phyloP scores from a whole-genome alignment of 2,888 invertebrate species.

The Pheosia tremula region DNA sequence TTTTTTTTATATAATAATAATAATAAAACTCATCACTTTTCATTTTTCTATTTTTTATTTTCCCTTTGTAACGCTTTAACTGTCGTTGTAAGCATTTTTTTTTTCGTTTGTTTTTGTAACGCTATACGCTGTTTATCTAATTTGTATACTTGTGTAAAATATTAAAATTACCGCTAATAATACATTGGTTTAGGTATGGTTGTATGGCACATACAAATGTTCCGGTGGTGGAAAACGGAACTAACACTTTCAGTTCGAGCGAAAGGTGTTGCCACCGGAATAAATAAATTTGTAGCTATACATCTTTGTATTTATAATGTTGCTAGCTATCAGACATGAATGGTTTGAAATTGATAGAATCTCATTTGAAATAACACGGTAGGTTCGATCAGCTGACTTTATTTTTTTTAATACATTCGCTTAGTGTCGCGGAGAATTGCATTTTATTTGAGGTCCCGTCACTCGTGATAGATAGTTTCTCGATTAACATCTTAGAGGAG shows the following conservation, averaged over 20 bases:
- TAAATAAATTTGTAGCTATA: background rate
- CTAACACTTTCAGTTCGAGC: background rate
- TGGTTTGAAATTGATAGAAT: background rate
- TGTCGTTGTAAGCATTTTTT: constrained; percentile 20
- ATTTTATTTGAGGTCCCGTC: too few relatives aligned
- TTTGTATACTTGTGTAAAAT: constrained; percentile 4
- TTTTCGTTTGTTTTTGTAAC: constrained; percentile 12
- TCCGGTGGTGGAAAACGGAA: background rate
- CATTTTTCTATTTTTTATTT: constrained; percentile 15
- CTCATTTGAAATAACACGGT: background rate
- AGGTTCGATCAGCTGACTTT: too few relatives aligned
- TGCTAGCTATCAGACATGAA: background rate
- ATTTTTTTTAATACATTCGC: too few relatives aligned
- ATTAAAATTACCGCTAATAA: background rate
- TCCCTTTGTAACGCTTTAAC: constrained; percentile 24
- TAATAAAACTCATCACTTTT: constrained; percentile 12
- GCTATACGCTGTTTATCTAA: constrained; percentile 17
- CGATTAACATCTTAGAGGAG: too few relatives aligned
- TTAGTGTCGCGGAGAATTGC: too few relatives aligned
- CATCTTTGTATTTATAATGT: background rate
- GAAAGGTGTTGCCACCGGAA: background rate
- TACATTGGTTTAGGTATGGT: background rate
- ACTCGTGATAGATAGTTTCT: too few relatives aligned
- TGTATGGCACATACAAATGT: too few relatives aligned
- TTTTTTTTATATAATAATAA: constrained; percentile 12